Evolutionary conservation across 2,113 vertebrate genomes (phyloP).

Genomic region (Callipepla californica): DNA sequence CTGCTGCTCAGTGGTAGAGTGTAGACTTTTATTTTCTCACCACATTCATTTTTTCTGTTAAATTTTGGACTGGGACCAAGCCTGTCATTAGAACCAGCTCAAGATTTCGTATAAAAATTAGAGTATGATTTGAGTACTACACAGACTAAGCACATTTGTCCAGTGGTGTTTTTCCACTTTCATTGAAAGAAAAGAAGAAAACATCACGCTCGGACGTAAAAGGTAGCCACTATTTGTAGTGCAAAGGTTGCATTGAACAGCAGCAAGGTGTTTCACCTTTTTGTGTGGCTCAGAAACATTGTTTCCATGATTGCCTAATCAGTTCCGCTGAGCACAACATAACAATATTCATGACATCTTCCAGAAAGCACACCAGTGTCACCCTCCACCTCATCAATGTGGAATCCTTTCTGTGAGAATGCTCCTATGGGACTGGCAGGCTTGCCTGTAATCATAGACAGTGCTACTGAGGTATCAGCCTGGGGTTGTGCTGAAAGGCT

Average conservation of each 20-base stretch:
- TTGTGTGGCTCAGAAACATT: neutral
- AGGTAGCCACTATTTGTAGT: neutral
- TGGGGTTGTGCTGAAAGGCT: neutral
- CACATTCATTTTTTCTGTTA: neutral
- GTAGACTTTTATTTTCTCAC: neutral
- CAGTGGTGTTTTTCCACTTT: neutral
- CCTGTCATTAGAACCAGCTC: neutral
- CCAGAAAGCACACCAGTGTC: neutral
- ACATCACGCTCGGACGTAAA: neutral
- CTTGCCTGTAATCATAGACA: neutral
- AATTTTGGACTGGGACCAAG: neutral
- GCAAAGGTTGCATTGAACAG: neutral
- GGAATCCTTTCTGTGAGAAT: neutral
- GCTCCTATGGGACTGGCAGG: neutral
- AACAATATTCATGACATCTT: neutral
- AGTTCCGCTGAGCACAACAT: neutral
- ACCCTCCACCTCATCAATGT: neutral
- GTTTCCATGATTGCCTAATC: neutral
- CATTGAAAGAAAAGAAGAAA: neutral
- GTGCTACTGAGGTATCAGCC: neutral
- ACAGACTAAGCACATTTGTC: neutral
- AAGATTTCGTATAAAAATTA: neutral
- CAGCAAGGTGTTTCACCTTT: neutral
- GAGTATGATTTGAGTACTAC: neutral
- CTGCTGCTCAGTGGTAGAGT: neutral